Conservation (phyloP, 2,113 vertebrate species). For the Amphiprion ocellaris region DNA sequence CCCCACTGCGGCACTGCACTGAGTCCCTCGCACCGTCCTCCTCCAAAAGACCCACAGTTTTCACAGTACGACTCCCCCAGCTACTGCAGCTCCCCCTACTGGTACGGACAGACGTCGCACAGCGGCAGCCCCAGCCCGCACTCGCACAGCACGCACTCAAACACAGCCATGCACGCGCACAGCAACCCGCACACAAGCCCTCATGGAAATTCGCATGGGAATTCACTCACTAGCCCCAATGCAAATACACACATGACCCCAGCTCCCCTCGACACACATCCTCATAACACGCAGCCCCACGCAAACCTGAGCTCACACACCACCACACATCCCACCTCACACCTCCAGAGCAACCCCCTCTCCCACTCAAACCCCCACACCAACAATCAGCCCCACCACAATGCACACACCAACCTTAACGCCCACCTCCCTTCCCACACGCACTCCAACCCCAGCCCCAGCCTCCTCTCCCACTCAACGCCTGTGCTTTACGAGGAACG, state of each 20-base stretch:
- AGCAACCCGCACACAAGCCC: conserved; percentile 75
- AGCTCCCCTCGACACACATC: conserved; percentile 66
- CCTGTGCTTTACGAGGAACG: conserved; percentile 88
- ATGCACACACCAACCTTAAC: conserved; percentile 61
- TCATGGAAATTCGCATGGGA: conserved; percentile 65
- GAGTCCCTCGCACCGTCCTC: conserved; percentile 85
- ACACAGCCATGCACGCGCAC: conserved; percentile 65
- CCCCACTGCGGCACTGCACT: conserved; percentile 92
- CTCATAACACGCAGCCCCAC: conserved; percentile 70
- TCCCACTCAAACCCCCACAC: conserved; percentile 59
- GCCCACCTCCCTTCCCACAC: conserved; percentile 59
- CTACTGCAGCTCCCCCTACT: conserved; percentile 95
- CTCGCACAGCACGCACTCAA: conserved; percentile 64
- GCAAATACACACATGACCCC: conserved; percentile 63
- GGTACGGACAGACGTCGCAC: conserved; percentile 91
- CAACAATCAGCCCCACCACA: conserved; percentile 67
- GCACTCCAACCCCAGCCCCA: conserved; percentile 61
- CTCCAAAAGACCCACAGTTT: conserved; percentile 90
- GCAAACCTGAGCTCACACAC: conserved; percentile 65
- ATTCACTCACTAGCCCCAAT: conserved; percentile 59
- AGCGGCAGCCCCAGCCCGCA: conserved; percentile 80
- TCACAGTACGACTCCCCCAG: conserved; percentile 96
- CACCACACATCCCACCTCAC: conserved; percentile 60
- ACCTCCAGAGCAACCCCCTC: conserved; percentile 67
- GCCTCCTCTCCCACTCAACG: conserved; percentile 69